These are phyloP conservation scores for Brachyptera putata DNA, from an alignment of 2,888 invertebrate genomes.

Conservation along the genomic window DNA sequence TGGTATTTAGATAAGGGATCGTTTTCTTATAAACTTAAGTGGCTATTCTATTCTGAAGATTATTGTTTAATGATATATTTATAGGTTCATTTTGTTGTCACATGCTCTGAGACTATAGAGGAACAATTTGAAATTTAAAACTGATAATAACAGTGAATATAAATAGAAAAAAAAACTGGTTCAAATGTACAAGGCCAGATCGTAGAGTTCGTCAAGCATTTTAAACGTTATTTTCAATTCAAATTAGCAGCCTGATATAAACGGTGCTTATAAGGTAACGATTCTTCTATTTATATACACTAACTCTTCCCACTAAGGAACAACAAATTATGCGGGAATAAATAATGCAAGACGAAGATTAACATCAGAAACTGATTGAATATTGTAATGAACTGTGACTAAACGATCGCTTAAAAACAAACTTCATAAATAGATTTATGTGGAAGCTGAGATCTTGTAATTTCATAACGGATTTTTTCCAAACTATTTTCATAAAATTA, in stretches of 20 bases:
- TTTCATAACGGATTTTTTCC: too few species aligned
- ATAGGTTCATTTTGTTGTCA: background rate
- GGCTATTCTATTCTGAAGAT: background rate
- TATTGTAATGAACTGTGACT: too few species aligned
- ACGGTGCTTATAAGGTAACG: background rate
- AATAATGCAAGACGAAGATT: too few species aligned
- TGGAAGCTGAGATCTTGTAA: too few species aligned
- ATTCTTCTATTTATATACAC: too few species aligned
- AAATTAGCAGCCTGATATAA: background rate
- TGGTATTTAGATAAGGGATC: background rate
- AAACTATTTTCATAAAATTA: too few species aligned
- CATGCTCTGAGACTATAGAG: background rate
- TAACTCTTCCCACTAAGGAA: too few species aligned
- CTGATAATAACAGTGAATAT: background rate
- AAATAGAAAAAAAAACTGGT: conserved; percentile 6
- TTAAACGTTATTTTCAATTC: too few species aligned
- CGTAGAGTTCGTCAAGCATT: background rate
- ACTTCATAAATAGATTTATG: too few species aligned
- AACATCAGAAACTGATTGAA: too few species aligned
- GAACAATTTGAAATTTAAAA: background rate
- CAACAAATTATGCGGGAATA: too few species aligned
- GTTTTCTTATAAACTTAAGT: background rate
- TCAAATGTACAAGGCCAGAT: background rate
- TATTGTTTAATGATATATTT: background rate
- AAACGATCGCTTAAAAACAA: too few species aligned